Evolutionary conservation across 2,113 vertebrate species (phyloP), one percentile per base, ranked within the genome.

Genomic region (Nannospalax galili): DNA sequence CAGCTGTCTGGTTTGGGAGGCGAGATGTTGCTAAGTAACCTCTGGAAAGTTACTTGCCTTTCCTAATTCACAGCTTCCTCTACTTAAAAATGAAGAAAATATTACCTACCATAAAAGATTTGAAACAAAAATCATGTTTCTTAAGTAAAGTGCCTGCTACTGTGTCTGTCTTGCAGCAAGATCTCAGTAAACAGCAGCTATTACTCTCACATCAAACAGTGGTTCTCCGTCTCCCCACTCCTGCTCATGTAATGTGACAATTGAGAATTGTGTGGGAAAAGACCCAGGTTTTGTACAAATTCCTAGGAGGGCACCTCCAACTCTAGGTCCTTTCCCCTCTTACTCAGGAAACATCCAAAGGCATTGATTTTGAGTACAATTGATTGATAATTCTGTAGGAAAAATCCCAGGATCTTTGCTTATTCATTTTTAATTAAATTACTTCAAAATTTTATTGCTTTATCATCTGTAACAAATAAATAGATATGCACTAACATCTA

Each of bases 371-470:
- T 73, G 22, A 56, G 58, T 90, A 35, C 69, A 90, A 67, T 42
- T 20, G 35, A 94, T 88, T 28, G 37, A 45, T 11, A n/a, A n/a
- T n/a, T n/a, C 70, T 82, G n/a, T 20, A 85, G 56, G 84, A 77
- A 91, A 77, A 84, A n/a, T 58, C 24, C 60, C 87, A 84, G 67
- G 78, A 91, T 79, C 65, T 91, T 88, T 84, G 74, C 58, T 82
- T 88, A 74, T 77, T 97, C 65, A 69, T 81, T 88, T 94, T 93
- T 95, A 40, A 88, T 78, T 79, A 96, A 96, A 77, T 91, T 91
- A 92, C 65, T 95, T 69, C 19, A 7, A 7, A 97, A 89, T n/a
- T 69, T 94, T 72, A 92, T 56, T 96, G 78, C 37, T 90, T 93
- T 91, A 45, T 89, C 70, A 91, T 77, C 87, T 89, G 65, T 89